phyloP scores from a whole-genome alignment of 2,113 vertebrate genomes.

The Calypte anna region DNA sequence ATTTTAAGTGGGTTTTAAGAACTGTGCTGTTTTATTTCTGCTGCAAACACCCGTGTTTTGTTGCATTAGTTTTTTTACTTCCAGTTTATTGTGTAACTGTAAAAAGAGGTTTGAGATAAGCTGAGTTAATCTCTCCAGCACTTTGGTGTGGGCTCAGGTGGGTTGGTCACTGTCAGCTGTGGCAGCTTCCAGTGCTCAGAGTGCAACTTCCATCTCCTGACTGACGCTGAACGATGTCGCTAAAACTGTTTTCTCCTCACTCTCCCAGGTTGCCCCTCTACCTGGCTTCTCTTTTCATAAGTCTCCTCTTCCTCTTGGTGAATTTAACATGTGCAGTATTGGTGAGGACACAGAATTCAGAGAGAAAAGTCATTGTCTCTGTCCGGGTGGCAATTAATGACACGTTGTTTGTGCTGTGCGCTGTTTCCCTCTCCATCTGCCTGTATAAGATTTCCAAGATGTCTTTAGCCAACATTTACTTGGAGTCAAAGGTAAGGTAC shows the following conservation, averaged over 20 bases:
- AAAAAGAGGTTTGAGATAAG: neutral
- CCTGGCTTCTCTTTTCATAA: slow-evolving; percentile 87
- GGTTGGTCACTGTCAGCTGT: neutral
- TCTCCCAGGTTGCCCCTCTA: slow-evolving; percentile 87
- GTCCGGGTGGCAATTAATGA: slow-evolving; percentile 92
- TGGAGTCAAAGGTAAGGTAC: slow-evolving; percentile 91
- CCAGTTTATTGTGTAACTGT: slow-evolving; percentile 8
- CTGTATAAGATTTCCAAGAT: slow-evolving; percentile 96
- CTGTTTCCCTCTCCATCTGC: slow-evolving; percentile 89
- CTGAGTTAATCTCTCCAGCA: neutral
- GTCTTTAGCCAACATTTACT: slow-evolving; percentile 94
- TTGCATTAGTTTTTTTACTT: neutral
- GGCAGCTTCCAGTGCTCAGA: neutral
- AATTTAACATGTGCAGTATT: slow-evolving; percentile 93
- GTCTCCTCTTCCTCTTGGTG: slow-evolving; percentile 91
- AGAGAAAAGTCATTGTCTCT: slow-evolving; percentile 85
- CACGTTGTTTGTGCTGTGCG: slow-evolving; percentile 89
- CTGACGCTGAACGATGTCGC: slow-evolving; percentile 16
- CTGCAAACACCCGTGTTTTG: neutral
- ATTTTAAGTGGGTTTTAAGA: neutral
- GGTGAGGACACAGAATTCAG: slow-evolving; percentile 85
- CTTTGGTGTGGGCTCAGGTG: neutral
- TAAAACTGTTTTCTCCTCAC: slow-evolving; percentile 49
- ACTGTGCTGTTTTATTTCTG: neutral
- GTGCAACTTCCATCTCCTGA: neutral